Base-by-base conservation (phyloP, 2,888 invertebrate genomes). In the Acleris emargana region DNA sequence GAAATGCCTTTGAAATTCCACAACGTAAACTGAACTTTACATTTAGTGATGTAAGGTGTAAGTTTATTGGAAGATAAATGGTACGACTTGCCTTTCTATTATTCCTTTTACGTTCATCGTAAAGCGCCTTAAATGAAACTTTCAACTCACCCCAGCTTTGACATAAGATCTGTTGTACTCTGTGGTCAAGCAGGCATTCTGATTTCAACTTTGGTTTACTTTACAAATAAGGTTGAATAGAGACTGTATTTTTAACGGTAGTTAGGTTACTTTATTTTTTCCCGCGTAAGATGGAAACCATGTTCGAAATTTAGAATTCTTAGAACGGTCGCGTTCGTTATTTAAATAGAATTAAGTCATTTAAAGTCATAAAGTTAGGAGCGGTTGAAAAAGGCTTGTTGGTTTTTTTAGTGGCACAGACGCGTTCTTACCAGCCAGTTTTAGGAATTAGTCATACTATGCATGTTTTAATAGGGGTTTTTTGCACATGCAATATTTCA, bases 321-420 rank as follows among this genome's bases (percentile, higher is more conserved):
- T 17, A 18, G 64, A 64, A 64, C 43, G 64, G 43, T 55, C 5
- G 50, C 49, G 50, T 64, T 59, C 49, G 53, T 54, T 64, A 59
- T 59, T 64, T 54, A 54, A 64, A 64, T 60, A 64, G 64, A 64
- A 64, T 64, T 64, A 64, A 64, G 64, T 59, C 64, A 64, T 64
- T 64, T 64, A 13, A 50, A 64, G 43, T 59, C 49, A 51, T 32
- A 32, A 32, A 32, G 53, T 42, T 64, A 59, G 42, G 54, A 28
- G 64, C 50, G 4, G 38, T 58, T 47, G 42, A 38, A 38, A 38
- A 38, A 38, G 38, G 38, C 38, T 38, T 38, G 38, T 38, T 13
- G 38, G 38, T 38, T 38, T 38, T 32, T 38, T 38, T 38, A 38
- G 13, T 13, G 13, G 38, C 13, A 13, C 3, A 38, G 38, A 38